Evolutionary conservation across 30 jellyfish, hydroid and myxozoan genomes (phyloP).

Genomic region (Aurelia sp.): DNA sequence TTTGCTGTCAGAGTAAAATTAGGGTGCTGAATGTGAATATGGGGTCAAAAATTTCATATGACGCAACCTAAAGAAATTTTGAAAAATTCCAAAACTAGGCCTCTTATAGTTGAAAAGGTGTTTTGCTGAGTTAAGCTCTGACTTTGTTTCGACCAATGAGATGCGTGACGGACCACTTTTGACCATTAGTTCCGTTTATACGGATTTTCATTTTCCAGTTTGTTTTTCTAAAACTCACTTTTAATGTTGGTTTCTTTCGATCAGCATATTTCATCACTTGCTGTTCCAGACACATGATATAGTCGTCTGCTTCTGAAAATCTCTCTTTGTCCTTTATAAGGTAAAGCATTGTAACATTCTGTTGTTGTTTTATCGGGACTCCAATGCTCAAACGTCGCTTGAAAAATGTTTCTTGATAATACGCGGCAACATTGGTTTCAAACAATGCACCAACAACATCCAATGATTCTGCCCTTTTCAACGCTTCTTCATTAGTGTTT

Average conservation of each 20-base stretch:
- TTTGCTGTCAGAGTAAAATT: no score
- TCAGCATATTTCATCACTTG: conserved; percentile 5
- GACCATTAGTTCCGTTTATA: no score
- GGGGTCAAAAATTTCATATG: no score
- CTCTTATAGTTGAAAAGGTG: no score
- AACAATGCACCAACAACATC: conserved; percentile 34
- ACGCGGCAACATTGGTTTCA: conserved; percentile 52
- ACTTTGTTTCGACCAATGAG: no score
- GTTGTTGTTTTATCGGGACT: conserved; percentile 9
- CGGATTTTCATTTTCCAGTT: no score
- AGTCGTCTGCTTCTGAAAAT: conserved; percentile 1
- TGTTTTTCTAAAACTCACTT: not conserved
- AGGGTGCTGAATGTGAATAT: no score
- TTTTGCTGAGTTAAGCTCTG: no score
- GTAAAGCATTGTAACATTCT: conserved; percentile 35
- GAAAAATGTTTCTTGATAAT: conserved; percentile 9
- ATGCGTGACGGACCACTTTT: no score
- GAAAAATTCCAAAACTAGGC: no score
- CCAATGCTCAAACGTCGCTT: not conserved
- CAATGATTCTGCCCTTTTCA: conserved; percentile 14
- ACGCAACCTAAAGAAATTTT: no score
- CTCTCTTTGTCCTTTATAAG: not conserved
- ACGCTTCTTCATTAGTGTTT: conserved; percentile 36
- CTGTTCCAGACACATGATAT: conserved; percentile 22
- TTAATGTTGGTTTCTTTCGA: not conserved